These are phyloP conservation scores for Polymixis flavicincta DNA, from an alignment of 2,888 invertebrate species.

Conservation along the genomic window DNA sequence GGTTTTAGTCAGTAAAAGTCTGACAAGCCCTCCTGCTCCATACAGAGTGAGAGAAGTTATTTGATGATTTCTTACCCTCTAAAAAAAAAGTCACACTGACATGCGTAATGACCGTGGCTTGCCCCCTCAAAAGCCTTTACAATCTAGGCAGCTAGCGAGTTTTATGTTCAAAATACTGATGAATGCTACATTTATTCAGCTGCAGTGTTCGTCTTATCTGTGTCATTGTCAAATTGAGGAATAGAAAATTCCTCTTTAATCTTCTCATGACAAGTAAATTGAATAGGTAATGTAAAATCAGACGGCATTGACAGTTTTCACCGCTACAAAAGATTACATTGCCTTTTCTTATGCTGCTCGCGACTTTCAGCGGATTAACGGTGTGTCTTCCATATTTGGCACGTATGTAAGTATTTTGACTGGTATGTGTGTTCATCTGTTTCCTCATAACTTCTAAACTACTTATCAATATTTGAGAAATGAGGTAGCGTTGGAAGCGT, in stretches of 20 bases:
- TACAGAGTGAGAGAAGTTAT: too few species aligned
- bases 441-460: too few species aligned
- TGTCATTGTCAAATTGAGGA: neutral
- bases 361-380: neutral
- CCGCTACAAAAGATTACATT: slow-evolving; percentile 28
- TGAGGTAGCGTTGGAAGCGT: too few species aligned
- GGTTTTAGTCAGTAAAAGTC: too few species aligned
- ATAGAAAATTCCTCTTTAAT: neutral
- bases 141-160: neutral
- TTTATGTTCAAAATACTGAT: neutral
- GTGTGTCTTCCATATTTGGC: slow-evolving; percentile 12
- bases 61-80: neutral
- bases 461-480: too few species aligned
- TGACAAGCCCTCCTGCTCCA: too few species aligned
- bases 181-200: neutral
- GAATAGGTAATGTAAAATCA: neutral
- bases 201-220: neutral
- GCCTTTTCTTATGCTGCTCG: neutral
- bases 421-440: too few species aligned
- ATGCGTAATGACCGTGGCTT: neutral
- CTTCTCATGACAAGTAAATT: neutral
- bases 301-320: slow-evolving; percentile 8
- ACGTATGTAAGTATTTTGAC: too few species aligned
- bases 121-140: neutral
- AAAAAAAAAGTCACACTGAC: too few species aligned